phyloP scores from a whole-genome alignment of 2,113 vertebrate genomes.

The Entelurus aequoreus region DNA sequence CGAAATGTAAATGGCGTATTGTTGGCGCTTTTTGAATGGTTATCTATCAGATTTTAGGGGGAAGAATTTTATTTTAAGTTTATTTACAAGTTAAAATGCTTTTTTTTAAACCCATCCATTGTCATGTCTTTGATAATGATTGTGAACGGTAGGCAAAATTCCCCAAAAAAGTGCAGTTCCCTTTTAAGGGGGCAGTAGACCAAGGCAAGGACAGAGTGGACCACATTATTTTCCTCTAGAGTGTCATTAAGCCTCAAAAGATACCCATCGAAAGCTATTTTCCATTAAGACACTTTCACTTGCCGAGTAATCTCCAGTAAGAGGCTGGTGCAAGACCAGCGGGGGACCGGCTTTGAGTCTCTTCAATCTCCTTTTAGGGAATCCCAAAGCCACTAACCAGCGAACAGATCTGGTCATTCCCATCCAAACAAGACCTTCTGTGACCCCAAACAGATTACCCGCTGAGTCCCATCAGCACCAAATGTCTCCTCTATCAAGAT shows the following conservation, averaged over 20 bases:
- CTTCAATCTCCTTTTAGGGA: constrained; percentile 47
- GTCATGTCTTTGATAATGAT: too few relatives aligned
- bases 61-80: too few relatives aligned
- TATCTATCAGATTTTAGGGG: too few relatives aligned
- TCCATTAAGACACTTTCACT: constrained; percentile 45
- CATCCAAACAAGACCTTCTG: constrained; percentile 45
- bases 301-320: constrained; percentile 34
- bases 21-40: too few relatives aligned
- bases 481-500: constrained; percentile 50
- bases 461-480: constrained; percentile 37
- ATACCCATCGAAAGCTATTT: constrained; percentile 6
- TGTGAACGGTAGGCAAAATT: too few relatives aligned
- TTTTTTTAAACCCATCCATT: too few relatives aligned
- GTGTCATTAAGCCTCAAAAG: constrained; percentile 10
- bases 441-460: constrained; percentile 41
- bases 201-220: background rate
- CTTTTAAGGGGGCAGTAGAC: background rate
- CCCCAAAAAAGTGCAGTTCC: too few relatives aligned
- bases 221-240: background rate
- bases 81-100: too few relatives aligned
- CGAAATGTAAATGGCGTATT: too few relatives aligned
- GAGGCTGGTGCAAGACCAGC: constrained; percentile 23
- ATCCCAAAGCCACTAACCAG: constrained; percentile 34
- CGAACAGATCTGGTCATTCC: constrained; percentile 38
- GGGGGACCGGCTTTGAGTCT: constrained; percentile 44